phyloP scores from a whole-genome alignment of 2,113 vertebrate species.

The Chaetodon trifascialis region DNA sequence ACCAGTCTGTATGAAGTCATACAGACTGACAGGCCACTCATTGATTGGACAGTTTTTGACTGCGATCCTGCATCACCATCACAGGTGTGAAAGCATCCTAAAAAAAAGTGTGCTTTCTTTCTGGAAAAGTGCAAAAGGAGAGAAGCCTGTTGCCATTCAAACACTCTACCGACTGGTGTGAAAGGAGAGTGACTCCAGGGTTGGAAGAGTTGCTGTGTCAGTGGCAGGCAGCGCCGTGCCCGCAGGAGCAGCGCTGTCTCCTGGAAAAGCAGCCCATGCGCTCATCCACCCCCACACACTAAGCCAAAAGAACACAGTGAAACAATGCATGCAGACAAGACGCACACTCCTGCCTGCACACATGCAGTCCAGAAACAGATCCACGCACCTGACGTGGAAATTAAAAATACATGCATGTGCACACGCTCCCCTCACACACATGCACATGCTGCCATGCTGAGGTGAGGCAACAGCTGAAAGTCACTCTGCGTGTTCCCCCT shows the following conservation, averaged over 20 bases:
- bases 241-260: slow-evolving; percentile 31
- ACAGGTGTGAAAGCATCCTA: neutral
- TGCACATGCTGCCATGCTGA: slow-evolving; percentile 34
- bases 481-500: slow-evolving; percentile 52
- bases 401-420: slow-evolving; percentile 14
- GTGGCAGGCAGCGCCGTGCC: neutral
- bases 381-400: neutral
- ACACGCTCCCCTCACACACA: slow-evolving; percentile 11
- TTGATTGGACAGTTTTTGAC: neutral
- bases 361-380: neutral
- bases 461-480: slow-evolving; percentile 59
- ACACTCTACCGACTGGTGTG: neutral
- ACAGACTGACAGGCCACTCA: neutral
- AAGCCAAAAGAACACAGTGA: slow-evolving; percentile 11
- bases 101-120: neutral
- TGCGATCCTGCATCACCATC: neutral
- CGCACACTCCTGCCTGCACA: neutral
- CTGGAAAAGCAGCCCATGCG: slow-evolving; percentile 25
- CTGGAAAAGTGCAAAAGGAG: neutral
- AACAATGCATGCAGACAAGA: neutral
- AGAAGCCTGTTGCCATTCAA: neutral
- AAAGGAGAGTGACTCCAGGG: slow-evolving; percentile 9
- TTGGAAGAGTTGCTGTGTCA: slow-evolving; percentile 24
- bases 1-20: neutral
- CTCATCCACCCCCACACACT: neutral